Conservation (phyloP, 2,113 vertebrate species). For the Ploceus nigricollis region DNA sequence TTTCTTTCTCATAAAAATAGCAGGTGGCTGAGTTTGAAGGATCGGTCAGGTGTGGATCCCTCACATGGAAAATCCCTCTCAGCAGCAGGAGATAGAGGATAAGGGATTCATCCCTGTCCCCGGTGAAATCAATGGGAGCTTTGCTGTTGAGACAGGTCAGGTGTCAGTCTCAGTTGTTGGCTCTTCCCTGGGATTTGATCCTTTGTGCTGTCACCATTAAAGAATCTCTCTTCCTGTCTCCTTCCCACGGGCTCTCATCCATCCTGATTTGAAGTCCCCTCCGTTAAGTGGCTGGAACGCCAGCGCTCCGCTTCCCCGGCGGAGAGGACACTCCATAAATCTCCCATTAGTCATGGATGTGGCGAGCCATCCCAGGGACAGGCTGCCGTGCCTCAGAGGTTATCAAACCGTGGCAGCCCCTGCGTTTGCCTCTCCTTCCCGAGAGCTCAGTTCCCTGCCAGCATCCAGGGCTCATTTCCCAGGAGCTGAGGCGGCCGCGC, state of each 20-base stretch:
- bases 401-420: conserved; percentile 31
- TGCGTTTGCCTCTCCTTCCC: background rate
- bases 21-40: conserved; percentile 9
- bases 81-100: background rate
- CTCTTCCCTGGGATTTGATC: conserved; percentile 40
- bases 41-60: conserved; percentile 15
- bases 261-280: conserved; percentile 58
- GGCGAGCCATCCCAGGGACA: background rate
- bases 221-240: conserved; percentile 50
- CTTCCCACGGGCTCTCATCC: conserved; percentile 54
- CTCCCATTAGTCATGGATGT: conserved; percentile 57
- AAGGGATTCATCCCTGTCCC: conserved; percentile 40
- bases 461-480: conserved; percentile 28
- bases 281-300: conserved; percentile 42
- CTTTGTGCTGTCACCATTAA: conserved; percentile 44
- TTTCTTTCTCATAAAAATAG: background rate
- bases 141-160: conserved; percentile 44
- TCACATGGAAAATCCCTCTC: conserved; percentile 38
- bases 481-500: background rate
- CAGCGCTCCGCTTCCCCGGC: conserved; percentile 22
- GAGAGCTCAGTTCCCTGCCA: background rate
- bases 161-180: conserved; percentile 40
- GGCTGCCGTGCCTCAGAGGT: conserved; percentile 55
- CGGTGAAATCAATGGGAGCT: background rate
- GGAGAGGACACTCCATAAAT: conserved; percentile 60